Percentiles rank a stretch among this genome's conserved stretches.
These are phyloP conservation scores for Stegodyphus mimosarum DNA, from an alignment of 1,140 invertebrate genomes.

Conservation along the genomic window DNA sequence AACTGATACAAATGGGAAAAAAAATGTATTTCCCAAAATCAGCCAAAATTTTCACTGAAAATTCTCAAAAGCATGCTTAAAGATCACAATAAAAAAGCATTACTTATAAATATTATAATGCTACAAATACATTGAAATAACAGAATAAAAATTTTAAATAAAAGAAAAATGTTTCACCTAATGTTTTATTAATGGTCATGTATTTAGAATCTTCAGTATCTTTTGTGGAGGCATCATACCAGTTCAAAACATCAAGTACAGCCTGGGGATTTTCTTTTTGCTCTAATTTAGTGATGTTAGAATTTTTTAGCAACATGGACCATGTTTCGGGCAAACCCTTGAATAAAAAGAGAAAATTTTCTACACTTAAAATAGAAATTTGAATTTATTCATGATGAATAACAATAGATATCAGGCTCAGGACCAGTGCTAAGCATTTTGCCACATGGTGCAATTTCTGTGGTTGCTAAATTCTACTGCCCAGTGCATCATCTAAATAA, in stretches of 20 bases:
- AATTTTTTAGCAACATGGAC: constrained; percentile 82
- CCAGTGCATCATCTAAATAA: too few species aligned
- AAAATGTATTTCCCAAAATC: not conserved
- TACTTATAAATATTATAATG: not conserved
- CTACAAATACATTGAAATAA: not conserved
- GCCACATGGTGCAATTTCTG: too few species aligned
- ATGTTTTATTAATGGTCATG: constrained; percentile 76
- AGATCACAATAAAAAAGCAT: not conserved
- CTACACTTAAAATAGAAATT: too few species aligned
- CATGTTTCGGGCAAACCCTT: constrained; percentile 82
- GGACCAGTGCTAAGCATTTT: too few species aligned
- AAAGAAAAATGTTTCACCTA: constrained; percentile 62
- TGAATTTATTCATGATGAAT: too few species aligned
- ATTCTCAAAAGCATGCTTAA: not conserved
- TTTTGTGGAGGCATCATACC: constrained; percentile 89
- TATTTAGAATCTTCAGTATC: constrained; percentile 79
- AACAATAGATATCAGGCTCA: too few species aligned
- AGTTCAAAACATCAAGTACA: constrained; percentile 88
- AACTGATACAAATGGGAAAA: too few species aligned
- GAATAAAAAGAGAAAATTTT: not conserved
- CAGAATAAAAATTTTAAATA: not conserved
- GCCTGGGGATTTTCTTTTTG: constrained; percentile 92
- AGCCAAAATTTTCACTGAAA: not conserved
- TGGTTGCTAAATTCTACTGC: too few species aligned
- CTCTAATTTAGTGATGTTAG: constrained; percentile 84